Base-by-base conservation (phyloP, 1,140 invertebrate genomes). In the Pachyrhynchus sulphureomaculatus region DNA sequence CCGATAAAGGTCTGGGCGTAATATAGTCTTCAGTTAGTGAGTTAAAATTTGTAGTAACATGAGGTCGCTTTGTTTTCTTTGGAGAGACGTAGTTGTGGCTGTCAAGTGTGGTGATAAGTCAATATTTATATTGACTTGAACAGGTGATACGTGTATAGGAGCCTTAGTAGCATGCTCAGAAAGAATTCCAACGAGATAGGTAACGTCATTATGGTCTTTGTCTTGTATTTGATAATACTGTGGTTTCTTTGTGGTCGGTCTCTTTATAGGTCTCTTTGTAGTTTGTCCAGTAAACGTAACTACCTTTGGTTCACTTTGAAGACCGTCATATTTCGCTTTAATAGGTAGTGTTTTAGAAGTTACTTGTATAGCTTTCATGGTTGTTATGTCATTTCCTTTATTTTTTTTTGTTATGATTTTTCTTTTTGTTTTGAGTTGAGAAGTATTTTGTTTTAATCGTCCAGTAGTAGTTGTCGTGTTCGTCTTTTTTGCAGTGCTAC, bases 51-150 rank as follows among this genome's bases (percentile, higher is more conserved):
- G 13, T 20, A 26, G 53, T 37, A 8, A 29, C 13, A 20, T 20
- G 17, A 4, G 57, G 29, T n/a, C 33, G 58, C 17, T 36, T 49
- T 24, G 56, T 65, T 56, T 59, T 64, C 18, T 61, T 57, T 51
- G 32, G 15, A 12, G 23, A 41, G 12, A 24, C 12, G 57, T 61
- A 2, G 53, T 62, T 37, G 59, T 42, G 21, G 62, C 53, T 52
- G 15, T 48, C 24, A 49, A 33, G 61, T 23, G 51, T 23, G 24
- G 61, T 37, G 64, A 68, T 37, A 71, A 71, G 23, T 75, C 68
- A 29, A 75, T 75, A 52, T 75, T 75, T 23, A 75, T 73, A 42
- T 74, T 72, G 6, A 75, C 64, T 62, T 73, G 65, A n/a, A 68
- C 13, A 29, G 69, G 58, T 23, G 21, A 21, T n/a, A n/a, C n/a